Evolutionary conservation across 2,797 vertebrate genomes (phyloP).

Genomic region (Manis pentadactyla): DNA sequence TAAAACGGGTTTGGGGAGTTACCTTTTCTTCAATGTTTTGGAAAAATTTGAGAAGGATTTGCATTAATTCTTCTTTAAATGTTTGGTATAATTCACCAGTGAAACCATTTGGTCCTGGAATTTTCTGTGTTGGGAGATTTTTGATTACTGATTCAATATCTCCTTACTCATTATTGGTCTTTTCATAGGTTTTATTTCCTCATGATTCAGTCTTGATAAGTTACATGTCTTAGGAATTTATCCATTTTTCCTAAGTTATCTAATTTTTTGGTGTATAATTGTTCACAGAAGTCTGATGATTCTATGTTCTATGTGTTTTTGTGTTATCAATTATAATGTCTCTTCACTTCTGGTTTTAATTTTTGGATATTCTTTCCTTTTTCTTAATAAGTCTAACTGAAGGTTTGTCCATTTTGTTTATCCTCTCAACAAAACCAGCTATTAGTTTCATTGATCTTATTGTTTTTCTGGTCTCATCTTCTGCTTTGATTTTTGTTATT

Average conservation of each 20-base stretch:
- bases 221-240: not conserved
- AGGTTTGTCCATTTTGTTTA: not conserved
- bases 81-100: not conserved
- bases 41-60: not conserved
- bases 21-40: not conserved
- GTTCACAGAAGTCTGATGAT: not conserved
- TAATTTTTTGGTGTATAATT: not conserved
- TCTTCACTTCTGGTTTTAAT: not conserved
- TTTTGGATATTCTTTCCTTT: not conserved
- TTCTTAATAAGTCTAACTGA: not conserved
- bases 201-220: not conserved
- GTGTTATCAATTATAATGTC: not conserved
- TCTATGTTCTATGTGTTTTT: not conserved
- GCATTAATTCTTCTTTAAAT: not conserved
- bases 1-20: not conserved
- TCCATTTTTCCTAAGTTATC: not conserved
- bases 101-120: not conserved
- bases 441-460: not conserved
- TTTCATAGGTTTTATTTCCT: not conserved
- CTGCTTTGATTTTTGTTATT: not conserved
- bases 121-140: not conserved
- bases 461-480: not conserved
- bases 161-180: not conserved
- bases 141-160: not conserved
- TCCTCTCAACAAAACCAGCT: not conserved